Percentiles rank a stretch among this genome's conserved stretches.
These are phyloP conservation scores for Diaprepes abbreviatus DNA, from an alignment of 2,888 invertebrate genomes.

Conservation along the genomic window DNA sequence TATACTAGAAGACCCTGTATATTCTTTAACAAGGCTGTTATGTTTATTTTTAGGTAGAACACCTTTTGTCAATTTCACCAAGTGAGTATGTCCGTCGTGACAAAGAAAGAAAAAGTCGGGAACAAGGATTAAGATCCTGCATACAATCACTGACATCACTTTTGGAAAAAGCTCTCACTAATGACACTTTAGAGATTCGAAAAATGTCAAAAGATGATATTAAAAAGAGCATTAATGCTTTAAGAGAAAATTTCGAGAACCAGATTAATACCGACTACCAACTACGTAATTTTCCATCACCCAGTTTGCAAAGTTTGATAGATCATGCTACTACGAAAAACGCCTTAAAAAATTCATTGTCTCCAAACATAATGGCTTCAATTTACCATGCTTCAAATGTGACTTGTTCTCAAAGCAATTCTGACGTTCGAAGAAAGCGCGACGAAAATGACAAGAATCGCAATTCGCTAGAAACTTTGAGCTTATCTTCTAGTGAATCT, in stretches of 20 bases:
- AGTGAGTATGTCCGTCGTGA: slow-evolving; percentile 62
- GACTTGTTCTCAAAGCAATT: slow-evolving; percentile 12
- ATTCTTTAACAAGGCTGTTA: too few species aligned
- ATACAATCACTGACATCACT: slow-evolving; percentile 61
- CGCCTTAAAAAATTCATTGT: slow-evolving; percentile 35
- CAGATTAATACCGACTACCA: slow-evolving; percentile 42
- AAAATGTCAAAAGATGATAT: slow-evolving; percentile 57
- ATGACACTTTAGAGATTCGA: slow-evolving; percentile 37
- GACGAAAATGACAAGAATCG: slow-evolving; percentile 7
- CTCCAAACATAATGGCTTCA: slow-evolving; percentile 41
- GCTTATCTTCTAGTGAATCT: slow-evolving; percentile 35
- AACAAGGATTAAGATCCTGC: slow-evolving; percentile 58
- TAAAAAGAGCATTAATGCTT: slow-evolving; percentile 53
- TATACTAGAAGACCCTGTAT: too few species aligned
- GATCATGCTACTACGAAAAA: slow-evolving; percentile 29
- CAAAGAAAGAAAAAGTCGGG: slow-evolving; percentile 58
- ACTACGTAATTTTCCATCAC: slow-evolving; percentile 33
- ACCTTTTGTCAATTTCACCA: slow-evolving; percentile 59
- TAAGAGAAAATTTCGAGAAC: slow-evolving; percentile 52
- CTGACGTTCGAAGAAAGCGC: slow-evolving; percentile 20
- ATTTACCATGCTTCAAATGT: slow-evolving; percentile 32
- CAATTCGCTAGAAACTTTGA: slow-evolving; percentile 4
- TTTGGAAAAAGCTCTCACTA: slow-evolving; percentile 55
- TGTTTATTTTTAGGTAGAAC: slow-evolving; percentile 53
- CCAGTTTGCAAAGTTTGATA: slow-evolving; percentile 50